Evolutionary conservation across 2,113 vertebrate genomes (phyloP), one percentile per base, ranked within the genome.

Genomic region (Callorhinus ursinus): DNA sequence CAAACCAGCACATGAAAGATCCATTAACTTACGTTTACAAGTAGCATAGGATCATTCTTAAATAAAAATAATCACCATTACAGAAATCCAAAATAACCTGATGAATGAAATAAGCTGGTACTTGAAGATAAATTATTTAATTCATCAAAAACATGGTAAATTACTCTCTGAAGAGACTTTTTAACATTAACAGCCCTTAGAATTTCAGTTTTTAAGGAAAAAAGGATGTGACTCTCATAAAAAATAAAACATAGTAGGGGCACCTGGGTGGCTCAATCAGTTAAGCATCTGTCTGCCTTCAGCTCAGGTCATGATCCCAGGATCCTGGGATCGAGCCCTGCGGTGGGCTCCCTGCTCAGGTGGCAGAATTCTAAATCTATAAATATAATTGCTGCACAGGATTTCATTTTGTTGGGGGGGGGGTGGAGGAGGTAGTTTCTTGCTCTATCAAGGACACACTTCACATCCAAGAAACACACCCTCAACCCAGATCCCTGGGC

Each of bases 161-260:
- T 46, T 88, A 93, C 19, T 79, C 22, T 36, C 36, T 83, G 42
- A 87, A 93, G 31, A 87, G n/a, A 88, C 19, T 91, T 91, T 95
- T 85, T 63, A 95, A 95, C 21, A 93, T 93, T 83, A 90, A 96
- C 80, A 84, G 51, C 14, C 46, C 39, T 95, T 21, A 80, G 28
- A 95, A 84, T 91, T 89, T 94, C 36, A 28, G 28, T 84, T 96
- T 96, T 96, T 81, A 55, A 88, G 33, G 42, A 74, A 85, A 49
- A 80, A 65, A 63, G 21, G 13, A 71, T 77, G 4, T 94, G 14
- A 92, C 87, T 61, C 87, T 77, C 21, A 65, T n/a, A 51, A 88
- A 90, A 95, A 67, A n/a, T 79, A 84, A 97, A 39, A 93, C 42
- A 82, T 7, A 12, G 59, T 31, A 77, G 51, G 63, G 63, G 31